Evolutionary conservation across 2,113 vertebrate genomes (phyloP).

Genomic region (Microcebus murinus): DNA sequence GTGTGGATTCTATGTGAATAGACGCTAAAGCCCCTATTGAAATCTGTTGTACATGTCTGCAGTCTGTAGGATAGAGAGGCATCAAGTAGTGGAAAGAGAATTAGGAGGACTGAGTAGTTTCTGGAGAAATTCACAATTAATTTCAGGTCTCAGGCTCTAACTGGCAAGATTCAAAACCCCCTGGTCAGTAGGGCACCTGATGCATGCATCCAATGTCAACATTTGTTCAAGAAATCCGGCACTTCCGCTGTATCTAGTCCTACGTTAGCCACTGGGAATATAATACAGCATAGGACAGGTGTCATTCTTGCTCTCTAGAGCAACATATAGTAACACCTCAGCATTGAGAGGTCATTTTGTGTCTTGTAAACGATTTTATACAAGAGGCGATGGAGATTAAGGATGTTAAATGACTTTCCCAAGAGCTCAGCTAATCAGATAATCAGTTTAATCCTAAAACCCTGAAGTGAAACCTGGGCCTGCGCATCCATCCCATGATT

Average conservation of each 20-base stretch:
- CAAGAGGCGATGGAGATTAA: not conserved
- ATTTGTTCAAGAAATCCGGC: not conserved
- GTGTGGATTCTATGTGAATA: not conserved
- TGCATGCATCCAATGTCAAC: not conserved
- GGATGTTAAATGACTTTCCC: not conserved
- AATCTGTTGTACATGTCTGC: not conserved
- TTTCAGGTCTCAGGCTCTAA: not conserved
- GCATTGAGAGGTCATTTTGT: not conserved
- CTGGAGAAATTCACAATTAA: not conserved
- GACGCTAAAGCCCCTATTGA: not conserved
- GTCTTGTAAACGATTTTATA: not conserved
- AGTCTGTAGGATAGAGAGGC: not conserved
- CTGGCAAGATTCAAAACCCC: not conserved
- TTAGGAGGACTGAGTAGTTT: not conserved
- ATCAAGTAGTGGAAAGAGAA: not conserved
- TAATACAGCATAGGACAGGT: not conserved
- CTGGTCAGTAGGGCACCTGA: not conserved
- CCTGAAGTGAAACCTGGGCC: not conserved
- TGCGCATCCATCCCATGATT: no score
- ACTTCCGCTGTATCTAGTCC: not conserved
- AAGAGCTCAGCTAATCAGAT: not conserved
- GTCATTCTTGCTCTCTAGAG: not conserved
- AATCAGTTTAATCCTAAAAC: not conserved
- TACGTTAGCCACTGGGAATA: not conserved
- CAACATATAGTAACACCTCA: not conserved